These are phyloP conservation scores for Epinephelus cyanopodus DNA, from an alignment of 2,113 vertebrate genomes.

Conservation along the genomic window DNA sequence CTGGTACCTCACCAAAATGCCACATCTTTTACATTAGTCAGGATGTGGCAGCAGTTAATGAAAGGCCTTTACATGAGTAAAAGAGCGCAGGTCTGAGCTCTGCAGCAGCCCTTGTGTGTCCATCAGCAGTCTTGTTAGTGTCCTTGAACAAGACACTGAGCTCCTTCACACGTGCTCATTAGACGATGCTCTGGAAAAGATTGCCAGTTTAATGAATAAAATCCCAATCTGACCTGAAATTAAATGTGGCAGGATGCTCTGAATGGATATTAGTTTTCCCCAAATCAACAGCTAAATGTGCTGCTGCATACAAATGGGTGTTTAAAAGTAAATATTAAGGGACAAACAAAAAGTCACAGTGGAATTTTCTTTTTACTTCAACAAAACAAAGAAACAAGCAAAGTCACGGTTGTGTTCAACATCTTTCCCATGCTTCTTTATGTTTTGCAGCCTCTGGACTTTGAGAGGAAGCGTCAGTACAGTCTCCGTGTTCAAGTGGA, in stretches of 20 bases:
- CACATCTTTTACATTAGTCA: conserved; percentile 41
- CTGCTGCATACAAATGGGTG: conserved; percentile 39
- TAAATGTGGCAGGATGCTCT: conserved; percentile 55
- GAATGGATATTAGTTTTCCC: conserved; percentile 31
- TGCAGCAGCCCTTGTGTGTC: conserved; percentile 38
- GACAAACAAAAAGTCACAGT: neutral
- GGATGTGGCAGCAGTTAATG: neutral
- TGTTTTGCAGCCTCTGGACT: conserved; percentile 89
- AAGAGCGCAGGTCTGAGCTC: conserved; percentile 3
- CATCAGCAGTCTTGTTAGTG: conserved; percentile 63
- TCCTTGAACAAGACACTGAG: conserved; percentile 53
- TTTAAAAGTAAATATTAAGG: conserved; percentile 17
- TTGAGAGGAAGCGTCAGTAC: conserved; percentile 91
- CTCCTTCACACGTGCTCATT: conserved; percentile 42
- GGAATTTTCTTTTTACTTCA: neutral
- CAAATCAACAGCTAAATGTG: conserved; percentile 28
- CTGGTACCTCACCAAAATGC: conserved; percentile 31
- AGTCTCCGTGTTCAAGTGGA: conserved; percentile 92
- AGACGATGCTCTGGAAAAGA: conserved; percentile 40
- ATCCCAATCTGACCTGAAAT: conserved; percentile 58
- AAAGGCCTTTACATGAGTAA: neutral
- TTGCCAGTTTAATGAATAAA: conserved; percentile 63
- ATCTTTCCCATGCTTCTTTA: neutral
- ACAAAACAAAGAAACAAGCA: neutral
- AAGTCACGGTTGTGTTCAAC: neutral